Evolutionary conservation across 2,888 invertebrate genomes (phyloP).

Genomic region (Drosophila hamatofila): DNA sequence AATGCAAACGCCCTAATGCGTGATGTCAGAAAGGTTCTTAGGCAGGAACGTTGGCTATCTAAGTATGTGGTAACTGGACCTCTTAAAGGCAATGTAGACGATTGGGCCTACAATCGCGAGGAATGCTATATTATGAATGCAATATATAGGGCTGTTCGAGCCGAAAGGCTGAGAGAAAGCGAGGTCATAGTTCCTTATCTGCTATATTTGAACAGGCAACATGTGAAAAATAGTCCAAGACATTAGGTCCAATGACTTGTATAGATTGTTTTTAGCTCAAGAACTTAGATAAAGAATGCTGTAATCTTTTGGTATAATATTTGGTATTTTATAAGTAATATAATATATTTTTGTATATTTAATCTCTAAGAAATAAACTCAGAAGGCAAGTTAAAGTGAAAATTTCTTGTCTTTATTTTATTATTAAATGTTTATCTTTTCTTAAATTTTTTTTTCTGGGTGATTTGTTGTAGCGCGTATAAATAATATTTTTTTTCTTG

Average conservation of each 20-base stretch:
- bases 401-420: slow-evolving; percentile 52
- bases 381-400: slow-evolving; percentile 52
- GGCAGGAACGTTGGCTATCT: background rate
- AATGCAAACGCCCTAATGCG: background rate
- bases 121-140: background rate
- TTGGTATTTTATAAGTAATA: too few species aligned
- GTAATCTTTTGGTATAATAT: background rate
- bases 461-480: slow-evolving; percentile 67
- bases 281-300: background rate
- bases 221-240: background rate
- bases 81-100: background rate
- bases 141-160: background rate
- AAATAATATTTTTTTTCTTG: slow-evolving; percentile 64
- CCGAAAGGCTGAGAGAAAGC: background rate
- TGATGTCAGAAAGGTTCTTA: background rate
- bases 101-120: background rate
- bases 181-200: background rate
- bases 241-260: background rate
- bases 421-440: slow-evolving; percentile 6
- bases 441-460: slow-evolving; percentile 20
- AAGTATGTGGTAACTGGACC: background rate
- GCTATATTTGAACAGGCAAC: background rate
- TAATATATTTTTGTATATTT: background rate
- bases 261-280: background rate
- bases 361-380: slow-evolving; percentile 11